These are phyloP conservation scores for Megatriorchis doriae DNA, from an alignment of 2,113 vertebrate species.

Conservation along the genomic window DNA sequence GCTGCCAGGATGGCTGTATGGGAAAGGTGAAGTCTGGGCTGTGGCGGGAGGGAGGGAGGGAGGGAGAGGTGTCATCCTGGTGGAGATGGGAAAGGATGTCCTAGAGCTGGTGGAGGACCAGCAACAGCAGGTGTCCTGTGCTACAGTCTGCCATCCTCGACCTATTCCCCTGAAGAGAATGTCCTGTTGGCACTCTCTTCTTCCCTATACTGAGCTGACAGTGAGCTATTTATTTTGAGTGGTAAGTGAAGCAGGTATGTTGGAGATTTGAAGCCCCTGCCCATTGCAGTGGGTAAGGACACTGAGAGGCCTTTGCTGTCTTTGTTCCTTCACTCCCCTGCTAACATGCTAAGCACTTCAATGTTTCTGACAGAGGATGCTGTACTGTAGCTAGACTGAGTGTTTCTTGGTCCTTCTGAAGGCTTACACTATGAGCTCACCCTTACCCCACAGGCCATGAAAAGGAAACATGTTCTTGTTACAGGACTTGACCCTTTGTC, in stretches of 20 bases:
- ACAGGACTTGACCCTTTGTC: background rate
- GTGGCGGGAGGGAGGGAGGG: background rate
- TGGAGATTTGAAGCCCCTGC: background rate
- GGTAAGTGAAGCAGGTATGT: background rate
- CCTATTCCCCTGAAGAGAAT: background rate
- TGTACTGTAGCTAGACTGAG: background rate
- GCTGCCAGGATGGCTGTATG: background rate
- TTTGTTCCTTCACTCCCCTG: background rate
- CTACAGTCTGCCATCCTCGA: background rate
- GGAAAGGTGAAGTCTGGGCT: background rate
- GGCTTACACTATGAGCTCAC: background rate
- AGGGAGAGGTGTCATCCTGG: background rate
- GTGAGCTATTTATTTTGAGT: background rate
- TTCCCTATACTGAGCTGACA: background rate
- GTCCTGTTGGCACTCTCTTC: background rate
- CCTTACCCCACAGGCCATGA: background rate
- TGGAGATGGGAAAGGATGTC: background rate
- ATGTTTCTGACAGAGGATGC: background rate
- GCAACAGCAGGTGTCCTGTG: background rate
- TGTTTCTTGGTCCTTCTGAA: background rate
- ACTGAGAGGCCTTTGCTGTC: background rate
- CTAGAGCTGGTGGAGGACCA: background rate
- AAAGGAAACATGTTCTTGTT: background rate
- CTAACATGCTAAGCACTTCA: background rate
- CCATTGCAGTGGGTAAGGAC: background rate